These are phyloP conservation scores for Antrozous pallidus DNA, from an alignment of 2,797 vertebrate species.

Conservation along the genomic window DNA sequence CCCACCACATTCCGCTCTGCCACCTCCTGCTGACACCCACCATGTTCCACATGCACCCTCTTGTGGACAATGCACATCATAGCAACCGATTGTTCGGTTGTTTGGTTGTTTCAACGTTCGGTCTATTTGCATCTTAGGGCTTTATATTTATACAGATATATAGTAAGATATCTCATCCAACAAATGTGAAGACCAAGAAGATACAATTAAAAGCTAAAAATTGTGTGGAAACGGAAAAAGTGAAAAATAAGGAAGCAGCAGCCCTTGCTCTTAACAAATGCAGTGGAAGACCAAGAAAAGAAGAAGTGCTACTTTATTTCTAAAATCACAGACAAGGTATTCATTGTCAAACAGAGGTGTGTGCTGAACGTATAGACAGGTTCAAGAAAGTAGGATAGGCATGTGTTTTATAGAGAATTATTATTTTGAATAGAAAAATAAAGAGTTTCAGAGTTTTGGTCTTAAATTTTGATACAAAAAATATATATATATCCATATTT, in stretches of 20 bases:
- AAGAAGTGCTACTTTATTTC: neutral
- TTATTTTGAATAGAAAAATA: neutral
- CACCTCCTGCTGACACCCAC: too few species aligned
- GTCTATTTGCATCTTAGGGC: too few species aligned
- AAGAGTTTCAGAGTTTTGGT: neutral
- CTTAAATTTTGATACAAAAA: neutral
- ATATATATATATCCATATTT: neutral
- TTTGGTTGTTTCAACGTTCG: accelerated
- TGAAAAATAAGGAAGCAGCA: neutral
- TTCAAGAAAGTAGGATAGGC: neutral
- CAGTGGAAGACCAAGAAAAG: neutral
- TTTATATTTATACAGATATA: too few species aligned
- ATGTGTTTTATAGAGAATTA: neutral
- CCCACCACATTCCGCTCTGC: too few species aligned
- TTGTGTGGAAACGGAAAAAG: neutral
- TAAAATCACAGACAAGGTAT: neutral
- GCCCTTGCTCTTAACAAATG: neutral
- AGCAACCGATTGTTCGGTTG: too few species aligned
- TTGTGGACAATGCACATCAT: too few species aligned
- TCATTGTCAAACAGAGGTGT: neutral
- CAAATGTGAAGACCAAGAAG: neutral
- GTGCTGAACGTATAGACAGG: neutral
- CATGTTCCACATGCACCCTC: too few species aligned
- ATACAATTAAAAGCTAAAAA: constrained; percentile 19
- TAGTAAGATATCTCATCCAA: neutral